These are phyloP conservation scores for Hirtodrosophila duncani DNA, from an alignment of 2,888 invertebrate species.

Conservation along the genomic window DNA sequence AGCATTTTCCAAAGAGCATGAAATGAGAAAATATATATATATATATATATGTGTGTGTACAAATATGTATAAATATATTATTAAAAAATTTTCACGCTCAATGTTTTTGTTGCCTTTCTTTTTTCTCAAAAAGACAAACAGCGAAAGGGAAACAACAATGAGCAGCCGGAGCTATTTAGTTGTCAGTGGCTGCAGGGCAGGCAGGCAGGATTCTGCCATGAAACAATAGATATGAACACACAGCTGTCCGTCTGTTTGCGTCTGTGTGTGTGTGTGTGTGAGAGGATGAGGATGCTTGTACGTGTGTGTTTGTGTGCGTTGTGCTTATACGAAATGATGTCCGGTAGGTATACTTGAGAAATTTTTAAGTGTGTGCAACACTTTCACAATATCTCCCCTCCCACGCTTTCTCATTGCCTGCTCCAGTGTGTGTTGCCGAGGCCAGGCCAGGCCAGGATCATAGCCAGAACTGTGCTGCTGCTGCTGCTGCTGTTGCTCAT, in stretches of 20 bases:
- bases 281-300: too few species aligned
- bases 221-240: constrained; percentile 51
- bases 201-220: constrained; percentile 3
- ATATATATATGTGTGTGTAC: background rate
- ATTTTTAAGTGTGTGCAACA: constrained; percentile 60
- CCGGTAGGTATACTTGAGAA: constrained; percentile 68
- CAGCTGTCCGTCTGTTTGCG: constrained; percentile 4
- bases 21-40: constrained; percentile 31
- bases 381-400: constrained; percentile 39
- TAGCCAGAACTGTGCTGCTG: background rate
- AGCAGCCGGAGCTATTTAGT: constrained; percentile 19
- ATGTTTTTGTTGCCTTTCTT: constrained; percentile 11
- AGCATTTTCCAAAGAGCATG: constrained; percentile 35
- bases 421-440: constrained; percentile 1
- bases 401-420: constrained; percentile 19
- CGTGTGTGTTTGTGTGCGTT: constrained; percentile 4
- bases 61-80: constrained; percentile 39
- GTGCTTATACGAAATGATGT: constrained; percentile 49
- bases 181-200: constrained; percentile 9
- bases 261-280: constrained; percentile 4
- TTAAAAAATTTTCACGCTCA: constrained; percentile 64
- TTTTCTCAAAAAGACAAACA: constrained; percentile 34
- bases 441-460: too few species aligned
- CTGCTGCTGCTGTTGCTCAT: too few species aligned
- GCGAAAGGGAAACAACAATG: constrained; percentile 41